Evolutionary conservation across 1,140 invertebrate genomes (phyloP).

Genomic region (Microplitis demolitor): DNA sequence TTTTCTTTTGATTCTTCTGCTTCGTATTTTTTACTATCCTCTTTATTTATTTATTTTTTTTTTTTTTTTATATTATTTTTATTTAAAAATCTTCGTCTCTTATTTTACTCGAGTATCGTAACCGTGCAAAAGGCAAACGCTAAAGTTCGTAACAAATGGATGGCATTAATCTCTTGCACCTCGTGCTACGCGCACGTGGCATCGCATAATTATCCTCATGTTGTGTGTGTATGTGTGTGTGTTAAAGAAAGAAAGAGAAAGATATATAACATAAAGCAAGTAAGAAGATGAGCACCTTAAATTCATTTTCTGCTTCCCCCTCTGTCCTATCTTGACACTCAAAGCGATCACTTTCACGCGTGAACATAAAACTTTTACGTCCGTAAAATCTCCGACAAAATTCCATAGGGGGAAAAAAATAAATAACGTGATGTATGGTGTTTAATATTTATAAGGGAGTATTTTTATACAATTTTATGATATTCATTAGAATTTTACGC

Average conservation of each 20-base stretch:
- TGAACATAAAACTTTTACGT: constrained; percentile 7
- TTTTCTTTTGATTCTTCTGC: not conserved
- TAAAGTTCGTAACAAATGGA: constrained; percentile 43
- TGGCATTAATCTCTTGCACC: constrained; percentile 41
- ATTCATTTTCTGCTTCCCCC: constrained; percentile 18
- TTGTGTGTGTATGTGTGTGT: not conserved
- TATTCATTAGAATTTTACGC: not conserved
- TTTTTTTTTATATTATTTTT: too few species aligned
- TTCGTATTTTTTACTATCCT: not conserved
- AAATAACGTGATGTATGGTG: not conserved
- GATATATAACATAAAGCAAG: not conserved
- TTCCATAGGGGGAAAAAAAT: constrained; percentile 4
- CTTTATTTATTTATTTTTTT: not conserved
- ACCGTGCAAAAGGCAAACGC: constrained; percentile 5
- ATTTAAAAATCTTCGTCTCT: too few species aligned
- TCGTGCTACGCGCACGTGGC: constrained; percentile 38
- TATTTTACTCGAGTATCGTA: too few species aligned
- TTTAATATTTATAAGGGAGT: constrained; percentile 12
- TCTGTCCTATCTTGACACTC: constrained; percentile 7
- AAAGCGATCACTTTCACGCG: constrained; percentile 21
- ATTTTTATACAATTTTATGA: constrained; percentile 1
- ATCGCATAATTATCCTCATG: constrained; percentile 26
- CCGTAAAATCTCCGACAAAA: not conserved
- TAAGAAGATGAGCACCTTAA: constrained; percentile 8
- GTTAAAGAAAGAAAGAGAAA: not conserved